Base-by-base conservation (phyloP, 2,113 vertebrate species). In the Neodontobutis hainanensis region DNA sequence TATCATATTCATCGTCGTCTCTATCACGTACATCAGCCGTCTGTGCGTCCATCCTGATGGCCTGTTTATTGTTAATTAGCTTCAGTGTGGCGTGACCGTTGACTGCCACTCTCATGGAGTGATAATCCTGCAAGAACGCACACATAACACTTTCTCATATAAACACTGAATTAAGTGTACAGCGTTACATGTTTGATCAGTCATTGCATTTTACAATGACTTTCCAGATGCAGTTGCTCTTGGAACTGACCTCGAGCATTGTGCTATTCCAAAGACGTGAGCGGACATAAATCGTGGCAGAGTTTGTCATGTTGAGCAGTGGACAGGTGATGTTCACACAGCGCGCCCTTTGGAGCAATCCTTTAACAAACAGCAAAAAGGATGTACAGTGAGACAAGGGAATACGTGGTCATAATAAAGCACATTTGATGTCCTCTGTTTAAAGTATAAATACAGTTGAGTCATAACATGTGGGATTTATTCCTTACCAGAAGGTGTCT, bases 261-360 rank as follows among this genome's bases (percentile, higher is more conserved):
- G 97, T 98, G 82, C 96, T 94, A 88, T 97, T 98, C 97, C 97
- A 99, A 55, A 99, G 87, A 0, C 97, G 93, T 3, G 95, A 94
- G 4, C 71, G 85, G 47, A 98, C 51, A 0, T 81, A 92, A 78
- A 99, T 83, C 1, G 68, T 77, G 46, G 94, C 92, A 3, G 70
- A n/a, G 0, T 69, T 19, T 0, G 88, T 78, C 70, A 93, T 86
- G 74, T 95, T 92, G 3, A 63, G 81, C 43, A 98, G 86, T 0
- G 93, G 93, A 51, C 97, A 98, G 69, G 92, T 92, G n/a, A 99
- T 93, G 62, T 86, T 95, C 61, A 94, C 69, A 11, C 97, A 99
- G 36, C 5, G 93, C 0, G 95, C 93, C 85, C 88, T 66, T 75
- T 52, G 11, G 85, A 78, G 78, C 97, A 99, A 0, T 93, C 88